Base-by-base conservation (phyloP, 30 jellyfish, hydroid and myxozoan species). In the Phacellophora camtschatica region DNA sequence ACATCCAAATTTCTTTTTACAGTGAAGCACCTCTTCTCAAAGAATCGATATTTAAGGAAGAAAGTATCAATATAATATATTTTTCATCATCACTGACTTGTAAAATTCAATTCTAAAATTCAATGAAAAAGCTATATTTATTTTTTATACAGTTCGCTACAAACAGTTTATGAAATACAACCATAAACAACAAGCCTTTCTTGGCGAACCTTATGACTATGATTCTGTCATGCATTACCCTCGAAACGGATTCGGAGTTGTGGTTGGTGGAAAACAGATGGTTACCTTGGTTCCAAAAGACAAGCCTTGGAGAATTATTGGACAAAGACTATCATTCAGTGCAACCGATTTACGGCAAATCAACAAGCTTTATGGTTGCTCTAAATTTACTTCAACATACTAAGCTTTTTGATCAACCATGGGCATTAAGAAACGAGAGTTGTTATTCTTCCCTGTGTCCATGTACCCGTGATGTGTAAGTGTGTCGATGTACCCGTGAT, bases 221-320 rank as follows among this genome's bases (percentile, higher is more conserved):
- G 87, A 58, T 22, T 46, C 81, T 1, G 75, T 83, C 34, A 69
- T 83, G 86, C 95, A 83, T 20, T 83, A 83, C 63, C 95, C 84
- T 22, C 63, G 82, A 11, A 36, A 34, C 42, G 95, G 79, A 23
- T 83, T 83, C 43, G 77, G 81, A 2, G 55, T 50, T 10, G 42
- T 29, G 7, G 82, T 33, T 35, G 19, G 41, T 33, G 74, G 82
- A 10, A 16, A 6, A 49, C 37, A 59, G 10, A 5, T 55, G 55
- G n/a, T 81, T 11, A 69, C 87, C 5, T 54, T 83, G 6, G 37
- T 69, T 3, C 74, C 87, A 9, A 83, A 66, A 24, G 72, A 54
- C 62, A 71, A 48, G 46, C 95, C 87, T 0, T 39, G 63, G 71
- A 55, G 87, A 45, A 43, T 69, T 22, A 55, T 83, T 33, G 95